Evolutionary conservation across 2,888 invertebrate species (phyloP).

Genomic region (Alcis repandata): DNA sequence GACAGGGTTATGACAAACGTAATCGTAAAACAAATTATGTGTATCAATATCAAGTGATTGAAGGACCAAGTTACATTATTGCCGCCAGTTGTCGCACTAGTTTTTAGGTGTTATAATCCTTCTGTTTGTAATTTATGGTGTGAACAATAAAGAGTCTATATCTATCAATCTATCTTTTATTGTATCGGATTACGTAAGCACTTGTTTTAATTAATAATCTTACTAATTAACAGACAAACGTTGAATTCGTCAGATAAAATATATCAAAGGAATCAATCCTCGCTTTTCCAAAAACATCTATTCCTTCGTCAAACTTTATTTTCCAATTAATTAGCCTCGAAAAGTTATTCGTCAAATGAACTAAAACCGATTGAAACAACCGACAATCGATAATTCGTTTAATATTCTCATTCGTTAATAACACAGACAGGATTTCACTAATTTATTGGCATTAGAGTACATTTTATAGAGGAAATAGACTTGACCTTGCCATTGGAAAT

Average conservation of each 20-base stretch:
- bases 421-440: background rate
- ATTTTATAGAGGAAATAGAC: conserved; percentile 25
- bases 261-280: background rate
- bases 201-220: background rate
- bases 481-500: conserved; percentile 19
- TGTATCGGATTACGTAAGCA: background rate
- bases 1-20: background rate
- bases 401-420: background rate
- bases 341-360: background rate
- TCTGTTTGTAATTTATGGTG: too few species aligned
- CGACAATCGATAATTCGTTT: background rate
- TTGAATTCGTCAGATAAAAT: background rate
- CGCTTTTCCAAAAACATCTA: too few species aligned
- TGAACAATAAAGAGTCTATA: too few species aligned
- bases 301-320: too few species aligned
- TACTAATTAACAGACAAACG: background rate
- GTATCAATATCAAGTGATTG: too few species aligned
- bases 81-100: too few species aligned
- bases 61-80: too few species aligned
- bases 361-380: background rate
- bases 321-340: too few species aligned
- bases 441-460: background rate
- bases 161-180: too few species aligned
- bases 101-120: too few species aligned
- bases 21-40: too few species aligned